These are phyloP conservation scores for Tetramorium alpestre DNA, from an alignment of 1,140 invertebrate species.

Conservation along the genomic window DNA sequence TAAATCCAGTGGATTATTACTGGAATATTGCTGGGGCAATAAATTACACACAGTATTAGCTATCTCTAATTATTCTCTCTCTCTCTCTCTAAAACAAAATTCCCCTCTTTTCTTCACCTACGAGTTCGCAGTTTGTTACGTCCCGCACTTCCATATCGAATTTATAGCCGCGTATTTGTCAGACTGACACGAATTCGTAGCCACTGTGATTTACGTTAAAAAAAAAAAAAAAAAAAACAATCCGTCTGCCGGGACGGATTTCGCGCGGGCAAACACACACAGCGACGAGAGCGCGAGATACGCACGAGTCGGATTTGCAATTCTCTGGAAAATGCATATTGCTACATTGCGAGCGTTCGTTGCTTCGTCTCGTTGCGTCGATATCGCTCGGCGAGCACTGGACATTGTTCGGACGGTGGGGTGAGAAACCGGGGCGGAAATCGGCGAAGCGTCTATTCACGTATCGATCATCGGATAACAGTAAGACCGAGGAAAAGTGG, in stretches of 20 bases:
- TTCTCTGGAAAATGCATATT: conserved; percentile 53
- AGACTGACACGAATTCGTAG: conserved; percentile 41
- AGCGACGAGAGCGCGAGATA: conserved; percentile 9
- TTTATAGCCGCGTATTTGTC: conserved; percentile 50
- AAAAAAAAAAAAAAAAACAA: conserved; percentile 51
- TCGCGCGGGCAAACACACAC: neutral
- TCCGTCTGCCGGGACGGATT: conserved; percentile 25
- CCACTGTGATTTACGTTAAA: conserved; percentile 24
- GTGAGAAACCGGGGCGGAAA: conserved; percentile 44
- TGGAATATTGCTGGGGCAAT: neutral
- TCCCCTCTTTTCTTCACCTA: neutral
- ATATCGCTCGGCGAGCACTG: neutral
- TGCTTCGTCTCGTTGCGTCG: conserved; percentile 1
- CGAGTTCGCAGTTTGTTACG: conserved; percentile 15
- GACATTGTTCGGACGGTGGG: neutral
- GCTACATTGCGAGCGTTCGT: conserved; percentile 33
- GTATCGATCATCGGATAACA: conserved; percentile 64
- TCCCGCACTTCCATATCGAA: conserved; percentile 30
- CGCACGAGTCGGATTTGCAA: conserved; percentile 42
- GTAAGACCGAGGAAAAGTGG: conserved; percentile 66
- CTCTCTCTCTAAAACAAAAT: neutral
- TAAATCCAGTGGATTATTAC: neutral
- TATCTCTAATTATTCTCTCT: conserved; percentile 21
- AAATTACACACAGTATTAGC: conserved; percentile 28
- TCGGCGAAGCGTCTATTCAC: neutral